These are phyloP conservation scores for Mellivora capensis DNA, from an alignment of 2,113 vertebrate genomes.

Conservation along the genomic window DNA sequence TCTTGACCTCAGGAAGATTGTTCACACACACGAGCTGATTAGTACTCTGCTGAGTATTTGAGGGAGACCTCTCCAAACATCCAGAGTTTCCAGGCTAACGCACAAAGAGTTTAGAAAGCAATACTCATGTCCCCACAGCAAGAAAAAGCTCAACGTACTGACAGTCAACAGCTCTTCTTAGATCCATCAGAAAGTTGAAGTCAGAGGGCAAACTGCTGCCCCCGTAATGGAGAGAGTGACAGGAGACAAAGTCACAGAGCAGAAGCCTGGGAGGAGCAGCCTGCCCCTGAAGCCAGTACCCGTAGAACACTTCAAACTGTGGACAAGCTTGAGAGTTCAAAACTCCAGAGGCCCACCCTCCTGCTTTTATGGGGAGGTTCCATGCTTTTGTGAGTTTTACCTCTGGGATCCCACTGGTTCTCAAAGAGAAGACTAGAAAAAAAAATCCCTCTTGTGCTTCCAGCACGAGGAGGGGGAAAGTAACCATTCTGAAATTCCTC, in stretches of 20 bases:
- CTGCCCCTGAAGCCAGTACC: neutral
- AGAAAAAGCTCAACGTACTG: neutral
- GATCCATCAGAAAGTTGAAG: neutral
- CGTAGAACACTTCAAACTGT: neutral
- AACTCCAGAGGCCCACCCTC: neutral
- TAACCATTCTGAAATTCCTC: neutral
- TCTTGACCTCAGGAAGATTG: neutral
- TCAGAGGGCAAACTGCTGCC: neutral
- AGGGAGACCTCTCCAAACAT: neutral
- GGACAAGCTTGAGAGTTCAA: neutral
- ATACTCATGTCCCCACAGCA: neutral
- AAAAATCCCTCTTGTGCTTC: neutral
- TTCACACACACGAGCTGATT: neutral
- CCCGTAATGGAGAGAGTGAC: neutral
- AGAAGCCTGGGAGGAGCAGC: neutral
- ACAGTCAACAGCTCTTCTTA: neutral
- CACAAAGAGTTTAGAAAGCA: neutral
- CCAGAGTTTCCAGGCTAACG: neutral
- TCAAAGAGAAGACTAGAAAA: neutral
- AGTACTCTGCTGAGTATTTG: neutral
- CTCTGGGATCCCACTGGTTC: neutral
- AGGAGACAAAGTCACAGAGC: neutral
- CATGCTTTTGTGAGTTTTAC: neutral
- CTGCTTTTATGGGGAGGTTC: neutral
- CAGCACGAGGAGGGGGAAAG: neutral